These are phyloP conservation scores for Zaprionus africanus DNA, from an alignment of 1,140 invertebrate species.

Conservation along the genomic window DNA sequence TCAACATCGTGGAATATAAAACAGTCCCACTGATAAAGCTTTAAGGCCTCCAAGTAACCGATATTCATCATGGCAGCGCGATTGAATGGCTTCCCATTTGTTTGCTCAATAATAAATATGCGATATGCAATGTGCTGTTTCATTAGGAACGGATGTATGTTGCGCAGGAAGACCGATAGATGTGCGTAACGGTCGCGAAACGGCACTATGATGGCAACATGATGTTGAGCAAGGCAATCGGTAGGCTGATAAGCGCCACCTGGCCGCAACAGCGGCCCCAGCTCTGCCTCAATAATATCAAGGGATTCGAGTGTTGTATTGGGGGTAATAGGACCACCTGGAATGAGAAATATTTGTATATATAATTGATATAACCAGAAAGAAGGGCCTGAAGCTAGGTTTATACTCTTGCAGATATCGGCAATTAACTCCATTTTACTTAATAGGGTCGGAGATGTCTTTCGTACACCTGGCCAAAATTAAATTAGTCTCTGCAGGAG, in stretches of 20 bases:
- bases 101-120: slow-evolving; percentile 98
- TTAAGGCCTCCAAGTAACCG: slow-evolving; percentile 94
- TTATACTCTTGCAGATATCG: too few species aligned
- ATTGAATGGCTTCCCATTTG: slow-evolving; percentile 92
- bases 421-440: too few species aligned
- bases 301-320: slow-evolving; percentile 84
- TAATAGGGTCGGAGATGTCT: too few species aligned
- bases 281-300: slow-evolving; percentile 83
- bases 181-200: slow-evolving; percentile 92
- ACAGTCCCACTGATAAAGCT: slow-evolving; percentile 92
- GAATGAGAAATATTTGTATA: background rate
- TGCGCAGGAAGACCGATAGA: slow-evolving; percentile 92
- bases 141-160: slow-evolving; percentile 96
- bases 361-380: too few species aligned
- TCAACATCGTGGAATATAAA: slow-evolving; percentile 99
- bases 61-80: slow-evolving; percentile 97
- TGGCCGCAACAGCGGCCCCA: slow-evolving; percentile 85
- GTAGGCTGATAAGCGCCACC: slow-evolving; percentile 92
- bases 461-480: too few species aligned
- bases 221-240: slow-evolving; percentile 90
- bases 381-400: too few species aligned
- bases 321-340: slow-evolving; percentile 84
- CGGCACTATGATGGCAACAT: slow-evolving; percentile 95
- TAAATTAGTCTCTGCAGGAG: too few species aligned
- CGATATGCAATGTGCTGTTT: slow-evolving; percentile 96